Evolutionary conservation across 2,113 vertebrate genomes (phyloP).

Genomic region (Nibea coibor): DNA sequence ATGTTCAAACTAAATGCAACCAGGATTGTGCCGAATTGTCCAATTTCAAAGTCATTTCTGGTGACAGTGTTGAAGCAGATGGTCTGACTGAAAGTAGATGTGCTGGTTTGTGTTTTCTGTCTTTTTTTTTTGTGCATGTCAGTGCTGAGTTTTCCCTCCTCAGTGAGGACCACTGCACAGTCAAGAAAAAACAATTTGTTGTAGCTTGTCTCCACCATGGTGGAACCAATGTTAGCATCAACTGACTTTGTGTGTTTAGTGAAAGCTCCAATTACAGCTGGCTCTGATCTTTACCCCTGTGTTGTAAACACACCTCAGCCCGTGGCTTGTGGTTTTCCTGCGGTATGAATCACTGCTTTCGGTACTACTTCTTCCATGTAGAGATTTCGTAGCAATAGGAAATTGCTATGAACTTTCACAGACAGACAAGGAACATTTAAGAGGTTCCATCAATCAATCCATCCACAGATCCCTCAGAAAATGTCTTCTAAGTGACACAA

Average conservation of each 20-base stretch:
- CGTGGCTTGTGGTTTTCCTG: background rate
- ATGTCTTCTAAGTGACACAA: background rate
- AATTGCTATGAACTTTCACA: background rate
- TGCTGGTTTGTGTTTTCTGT: background rate
- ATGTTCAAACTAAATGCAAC: background rate
- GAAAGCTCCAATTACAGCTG: background rate
- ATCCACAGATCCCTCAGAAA: too few relatives aligned
- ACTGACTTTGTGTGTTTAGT: background rate
- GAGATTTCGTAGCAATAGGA: background rate
- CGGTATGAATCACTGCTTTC: background rate
- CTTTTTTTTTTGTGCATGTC: background rate
- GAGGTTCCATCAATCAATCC: background rate
- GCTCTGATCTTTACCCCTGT: background rate
- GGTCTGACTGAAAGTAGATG: background rate
- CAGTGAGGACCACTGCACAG: background rate
- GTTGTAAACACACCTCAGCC: background rate
- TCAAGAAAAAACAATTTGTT: background rate
- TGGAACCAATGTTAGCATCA: background rate
- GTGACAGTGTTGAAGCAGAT: background rate
- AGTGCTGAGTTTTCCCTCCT: background rate
- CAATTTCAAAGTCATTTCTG: background rate
- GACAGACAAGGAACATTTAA: background rate
- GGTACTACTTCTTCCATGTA: background rate
- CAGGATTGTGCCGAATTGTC: background rate
- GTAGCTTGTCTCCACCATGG: background rate